A percentile compares a stretch with the other conserved stretches of the same genome.
Evolutionary conservation across 2,888 invertebrate genomes (phyloP).

Genomic region (Patella pellucida): DNA sequence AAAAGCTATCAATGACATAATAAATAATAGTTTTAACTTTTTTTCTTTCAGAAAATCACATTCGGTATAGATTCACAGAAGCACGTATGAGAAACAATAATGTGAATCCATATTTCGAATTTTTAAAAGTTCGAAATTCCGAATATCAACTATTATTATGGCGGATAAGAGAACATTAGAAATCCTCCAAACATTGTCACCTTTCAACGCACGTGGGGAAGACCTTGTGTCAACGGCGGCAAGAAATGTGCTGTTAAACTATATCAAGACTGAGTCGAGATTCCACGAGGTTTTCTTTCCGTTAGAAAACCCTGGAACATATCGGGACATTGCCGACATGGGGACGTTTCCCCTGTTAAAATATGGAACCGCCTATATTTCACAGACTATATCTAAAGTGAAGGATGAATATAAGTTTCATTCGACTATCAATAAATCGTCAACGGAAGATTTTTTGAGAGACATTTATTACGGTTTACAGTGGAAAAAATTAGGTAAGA

Average conservation of each 20-base stretch:
- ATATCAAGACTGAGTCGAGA: constrained; percentile 52
- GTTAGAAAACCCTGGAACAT: constrained; percentile 43
- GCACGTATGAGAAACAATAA: too few species aligned
- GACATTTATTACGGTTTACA: constrained; percentile 60
- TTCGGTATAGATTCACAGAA: too few species aligned
- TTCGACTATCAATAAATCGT: constrained; percentile 52
- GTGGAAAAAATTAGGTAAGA: constrained; percentile 68
- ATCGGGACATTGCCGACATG: constrained; percentile 41
- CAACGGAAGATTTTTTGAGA: constrained; percentile 48
- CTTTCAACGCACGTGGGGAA: constrained; percentile 48
- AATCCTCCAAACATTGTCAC: constrained; percentile 54
- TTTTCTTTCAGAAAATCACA: too few species aligned
- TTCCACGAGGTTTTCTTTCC: constrained; percentile 63
- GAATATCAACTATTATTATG: constrained; percentile 1
- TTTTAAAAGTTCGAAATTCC: too few species aligned
- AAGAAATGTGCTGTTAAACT: constrained; percentile 57
- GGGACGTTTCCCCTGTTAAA: constrained; percentile 58
- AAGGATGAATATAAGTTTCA: constrained; percentile 61
- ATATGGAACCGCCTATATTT: constrained; percentile 54
- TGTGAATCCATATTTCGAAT: too few species aligned
- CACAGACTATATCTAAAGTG: constrained; percentile 53
- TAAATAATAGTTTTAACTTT: too few species aligned
- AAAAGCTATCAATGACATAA: too few species aligned
- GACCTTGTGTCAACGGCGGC: constrained; percentile 60
- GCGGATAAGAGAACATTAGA: constrained; percentile 50